Evolutionary conservation across 2,113 vertebrate genomes (phyloP).

Genomic region (Phoenicopterus ruber): DNA sequence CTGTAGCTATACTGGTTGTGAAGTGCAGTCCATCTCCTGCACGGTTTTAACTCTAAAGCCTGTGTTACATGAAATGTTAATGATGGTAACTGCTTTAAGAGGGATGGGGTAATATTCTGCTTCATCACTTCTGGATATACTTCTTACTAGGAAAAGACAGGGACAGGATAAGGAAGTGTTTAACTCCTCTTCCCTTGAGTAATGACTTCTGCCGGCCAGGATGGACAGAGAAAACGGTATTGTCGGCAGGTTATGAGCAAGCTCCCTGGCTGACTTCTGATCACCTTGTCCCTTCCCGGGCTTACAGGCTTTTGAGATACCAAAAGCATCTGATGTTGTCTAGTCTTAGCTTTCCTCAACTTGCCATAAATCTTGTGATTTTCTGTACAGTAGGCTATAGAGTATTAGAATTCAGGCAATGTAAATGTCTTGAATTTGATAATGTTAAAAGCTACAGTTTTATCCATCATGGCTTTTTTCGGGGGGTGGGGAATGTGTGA

Average conservation of each 20-base stretch:
- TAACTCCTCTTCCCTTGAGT: background rate
- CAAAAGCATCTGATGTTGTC: background rate
- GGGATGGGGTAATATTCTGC: background rate
- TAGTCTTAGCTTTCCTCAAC: background rate
- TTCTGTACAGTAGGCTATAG: background rate
- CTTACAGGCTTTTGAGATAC: background rate
- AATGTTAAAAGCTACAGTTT: background rate
- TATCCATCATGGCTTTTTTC: background rate
- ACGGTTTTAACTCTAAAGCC: background rate
- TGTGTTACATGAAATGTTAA: background rate
- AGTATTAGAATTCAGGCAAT: background rate
- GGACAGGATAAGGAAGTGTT: background rate
- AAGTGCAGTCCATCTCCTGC: background rate
- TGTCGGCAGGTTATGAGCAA: background rate
- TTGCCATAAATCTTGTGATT: background rate
- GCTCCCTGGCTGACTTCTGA: background rate
- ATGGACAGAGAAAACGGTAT: background rate
- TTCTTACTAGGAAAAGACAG: background rate
- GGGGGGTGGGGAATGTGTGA: fast-evolving
- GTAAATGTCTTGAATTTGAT: background rate
- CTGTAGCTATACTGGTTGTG: background rate
- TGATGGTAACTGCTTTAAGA: background rate
- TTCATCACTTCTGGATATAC: background rate
- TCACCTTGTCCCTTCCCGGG: background rate
- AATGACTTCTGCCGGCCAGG: background rate